A percentile compares a stretch with the other conserved stretches of the same genome.
These are phyloP conservation scores for Cercocebus atys DNA, from an alignment of 2,113 vertebrate genomes.

Conservation along the genomic window DNA sequence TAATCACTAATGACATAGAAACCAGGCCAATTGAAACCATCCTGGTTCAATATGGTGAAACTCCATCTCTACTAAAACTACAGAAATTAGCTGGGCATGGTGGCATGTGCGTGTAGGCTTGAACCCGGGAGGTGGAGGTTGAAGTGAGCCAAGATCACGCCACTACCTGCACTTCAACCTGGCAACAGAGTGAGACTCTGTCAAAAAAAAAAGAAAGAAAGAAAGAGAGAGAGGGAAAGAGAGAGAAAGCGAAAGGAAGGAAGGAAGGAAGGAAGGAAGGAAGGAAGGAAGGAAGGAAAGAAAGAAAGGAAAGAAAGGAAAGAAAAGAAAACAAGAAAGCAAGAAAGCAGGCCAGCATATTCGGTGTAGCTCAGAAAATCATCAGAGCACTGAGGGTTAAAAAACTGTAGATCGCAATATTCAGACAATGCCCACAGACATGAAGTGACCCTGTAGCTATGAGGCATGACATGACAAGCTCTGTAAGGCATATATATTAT, in stretches of 20 bases:
- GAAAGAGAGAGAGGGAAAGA: not conserved
- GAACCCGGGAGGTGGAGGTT: too few species aligned
- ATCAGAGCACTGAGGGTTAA: not conserved
- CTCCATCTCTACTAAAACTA: too few species aligned
- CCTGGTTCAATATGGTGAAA: too few species aligned
- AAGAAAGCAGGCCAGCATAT: not conserved
- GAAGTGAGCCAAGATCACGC: too few species aligned
- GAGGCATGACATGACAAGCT: not conserved
- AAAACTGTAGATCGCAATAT: not conserved
- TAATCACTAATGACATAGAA: not conserved
- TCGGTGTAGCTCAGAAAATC: not conserved
- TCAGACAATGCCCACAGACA: not conserved
- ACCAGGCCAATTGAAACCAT: too few species aligned
- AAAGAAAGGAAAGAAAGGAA: too few species aligned
- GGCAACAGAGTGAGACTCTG: too few species aligned
- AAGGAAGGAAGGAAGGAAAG: rapidly evolving
- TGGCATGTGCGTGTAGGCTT: too few species aligned
- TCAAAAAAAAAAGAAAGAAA: too few species aligned
- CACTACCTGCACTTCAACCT: too few species aligned
- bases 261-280: rapidly evolving
- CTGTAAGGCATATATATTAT: not conserved
- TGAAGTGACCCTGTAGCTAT: not conserved
- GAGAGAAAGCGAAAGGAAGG: not conserved
- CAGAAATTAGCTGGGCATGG: too few species aligned
- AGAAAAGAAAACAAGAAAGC: too few species aligned